Conservation (phyloP, 1,140 invertebrate genomes). For the Euura lappo region DNA sequence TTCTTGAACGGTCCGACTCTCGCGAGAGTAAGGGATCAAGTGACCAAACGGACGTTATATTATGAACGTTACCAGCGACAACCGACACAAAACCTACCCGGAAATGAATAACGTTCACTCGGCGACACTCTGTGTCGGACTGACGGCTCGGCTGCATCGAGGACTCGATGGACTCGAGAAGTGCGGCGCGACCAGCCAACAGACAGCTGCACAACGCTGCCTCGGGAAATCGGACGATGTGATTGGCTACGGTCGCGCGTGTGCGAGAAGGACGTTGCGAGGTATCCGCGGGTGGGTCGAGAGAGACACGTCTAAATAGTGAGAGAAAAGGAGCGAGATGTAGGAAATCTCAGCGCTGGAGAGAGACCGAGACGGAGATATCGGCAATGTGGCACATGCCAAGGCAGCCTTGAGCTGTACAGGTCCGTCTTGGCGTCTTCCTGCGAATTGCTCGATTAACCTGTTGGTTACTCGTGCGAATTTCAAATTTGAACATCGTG, state of each 20-base stretch:
- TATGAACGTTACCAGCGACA: no score
- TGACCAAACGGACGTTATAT: no score
- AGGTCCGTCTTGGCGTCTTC: not conserved
- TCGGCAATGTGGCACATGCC: conserved; percentile 16
- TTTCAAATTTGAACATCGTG: not conserved
- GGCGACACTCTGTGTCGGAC: no score
- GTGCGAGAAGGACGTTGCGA: not conserved
- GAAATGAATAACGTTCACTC: no score
- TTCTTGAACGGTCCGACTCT: no score
- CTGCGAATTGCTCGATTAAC: not conserved
- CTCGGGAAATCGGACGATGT: not conserved
- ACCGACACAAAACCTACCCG: no score
- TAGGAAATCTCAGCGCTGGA: not conserved
- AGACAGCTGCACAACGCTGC: not conserved
- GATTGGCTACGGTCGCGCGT: conserved; percentile 6
- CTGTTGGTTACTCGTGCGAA: not conserved
- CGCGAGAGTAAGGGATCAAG: no score
- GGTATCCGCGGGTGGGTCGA: conserved; percentile 12
- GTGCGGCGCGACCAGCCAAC: not conserved
- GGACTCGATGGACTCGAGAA: not conserved
- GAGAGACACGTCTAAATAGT: conserved; percentile 24
- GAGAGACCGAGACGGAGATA: conserved; percentile 8
- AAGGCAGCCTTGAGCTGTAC: conserved; percentile 1
- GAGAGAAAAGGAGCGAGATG: conserved; percentile 28
- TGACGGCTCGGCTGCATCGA: no score